Conservation (phyloP, 2,888 invertebrate genomes). For the Melanophora roralis region DNA sequence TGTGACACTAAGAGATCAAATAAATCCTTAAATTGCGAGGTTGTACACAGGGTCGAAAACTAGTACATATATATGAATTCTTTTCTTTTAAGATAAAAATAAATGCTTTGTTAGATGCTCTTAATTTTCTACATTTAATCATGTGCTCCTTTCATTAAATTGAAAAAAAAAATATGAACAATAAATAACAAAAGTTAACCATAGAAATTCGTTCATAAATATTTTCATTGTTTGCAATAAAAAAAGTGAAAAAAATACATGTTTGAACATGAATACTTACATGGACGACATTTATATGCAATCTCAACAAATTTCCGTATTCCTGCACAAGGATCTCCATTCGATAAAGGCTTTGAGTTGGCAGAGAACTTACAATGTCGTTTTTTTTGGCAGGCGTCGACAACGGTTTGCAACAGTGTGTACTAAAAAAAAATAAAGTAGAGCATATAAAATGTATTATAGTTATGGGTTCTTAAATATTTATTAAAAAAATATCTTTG, state of each 20-base stretch:
- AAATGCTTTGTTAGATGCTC: too few relatives aligned
- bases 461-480: slow-evolving; percentile 19
- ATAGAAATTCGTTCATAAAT: neutral
- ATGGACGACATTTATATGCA: slow-evolving; percentile 97
- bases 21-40: too few relatives aligned
- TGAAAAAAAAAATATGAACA: neutral
- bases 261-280: slow-evolving; percentile 81
- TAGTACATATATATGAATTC: too few relatives aligned
- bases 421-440: slow-evolving; percentile 79
- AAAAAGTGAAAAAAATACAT: neutral
- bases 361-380: slow-evolving; percentile 93
- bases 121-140: neutral
- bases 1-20: too few relatives aligned
- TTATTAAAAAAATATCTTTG: slow-evolving; percentile 22
- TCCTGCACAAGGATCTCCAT: slow-evolving; percentile 94
- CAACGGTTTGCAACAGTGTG: slow-evolving; percentile 94
- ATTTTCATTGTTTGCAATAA: slow-evolving; percentile 9
- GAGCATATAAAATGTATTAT: neutral
- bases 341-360: slow-evolving; percentile 87
- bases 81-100: too few relatives aligned
- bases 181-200: slow-evolving; percentile 17
- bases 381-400: slow-evolving; percentile 95
- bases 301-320: slow-evolving; percentile 96
- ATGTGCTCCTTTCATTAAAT: neutral
- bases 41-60: too few relatives aligned